phyloP scores from a whole-genome alignment of 2,113 vertebrate genomes.

The Cynoglossus semilaevis region DNA sequence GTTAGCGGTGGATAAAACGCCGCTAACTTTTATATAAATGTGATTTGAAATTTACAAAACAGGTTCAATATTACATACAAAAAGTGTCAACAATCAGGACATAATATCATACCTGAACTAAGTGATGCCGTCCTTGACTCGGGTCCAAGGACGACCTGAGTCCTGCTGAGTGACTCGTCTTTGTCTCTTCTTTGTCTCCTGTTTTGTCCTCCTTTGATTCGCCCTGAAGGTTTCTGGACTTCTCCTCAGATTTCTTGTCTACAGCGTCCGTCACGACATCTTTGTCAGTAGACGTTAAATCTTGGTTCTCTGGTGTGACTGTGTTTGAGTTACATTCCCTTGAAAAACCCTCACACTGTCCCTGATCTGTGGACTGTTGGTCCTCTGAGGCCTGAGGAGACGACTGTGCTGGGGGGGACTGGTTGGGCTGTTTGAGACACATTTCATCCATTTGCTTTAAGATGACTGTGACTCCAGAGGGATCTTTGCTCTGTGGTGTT shows the following conservation, averaged over 20 bases:
- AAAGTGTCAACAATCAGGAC: no score
- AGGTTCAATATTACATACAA: no score
- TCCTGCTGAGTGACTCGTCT: neutral
- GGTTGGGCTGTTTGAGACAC: neutral
- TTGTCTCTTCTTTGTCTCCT: neutral
- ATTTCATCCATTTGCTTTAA: conserved; percentile 10
- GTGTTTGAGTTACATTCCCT: neutral
- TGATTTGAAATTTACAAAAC: no score
- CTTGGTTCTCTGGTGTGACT: neutral
- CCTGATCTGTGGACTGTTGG: neutral
- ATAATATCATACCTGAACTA: conserved; percentile 28
- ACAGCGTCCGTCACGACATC: neutral
- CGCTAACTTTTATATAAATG: no score
- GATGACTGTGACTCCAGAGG: neutral
- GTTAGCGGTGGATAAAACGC: no score
- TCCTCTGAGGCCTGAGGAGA: conserved; percentile 7
- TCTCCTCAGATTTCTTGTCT: neutral
- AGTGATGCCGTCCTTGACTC: neutral
- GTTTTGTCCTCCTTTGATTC: neutral
- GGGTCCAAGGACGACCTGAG: conserved; percentile 70
- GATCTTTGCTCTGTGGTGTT: neutral
- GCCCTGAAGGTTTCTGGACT: neutral
- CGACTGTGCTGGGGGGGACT: neutral
- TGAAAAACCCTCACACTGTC: neutral
- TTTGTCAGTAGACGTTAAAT: neutral